phyloP scores from a whole-genome alignment of 2,797 vertebrate species.

The Centropyge bicolor region DNA sequence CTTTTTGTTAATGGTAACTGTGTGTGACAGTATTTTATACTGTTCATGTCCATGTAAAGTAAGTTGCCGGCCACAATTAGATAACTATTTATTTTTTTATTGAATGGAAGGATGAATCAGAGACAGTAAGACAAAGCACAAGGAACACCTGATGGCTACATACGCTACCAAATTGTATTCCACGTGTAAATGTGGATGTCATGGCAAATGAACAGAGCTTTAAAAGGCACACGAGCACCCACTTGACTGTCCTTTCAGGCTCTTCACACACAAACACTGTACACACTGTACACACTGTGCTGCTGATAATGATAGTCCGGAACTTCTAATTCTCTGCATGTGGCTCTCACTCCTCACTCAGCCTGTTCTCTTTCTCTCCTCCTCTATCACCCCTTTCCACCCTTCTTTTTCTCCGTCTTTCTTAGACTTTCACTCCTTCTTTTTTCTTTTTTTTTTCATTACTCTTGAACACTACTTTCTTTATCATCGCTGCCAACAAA shows the following conservation, averaged over 20 bases:
- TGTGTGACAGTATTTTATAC: too few species aligned
- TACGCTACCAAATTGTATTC: too few species aligned
- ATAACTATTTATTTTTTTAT: too few species aligned
- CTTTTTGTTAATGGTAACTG: neutral
- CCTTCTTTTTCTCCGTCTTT: neutral
- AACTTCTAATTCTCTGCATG: constrained; percentile 72
- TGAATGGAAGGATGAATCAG: too few species aligned
- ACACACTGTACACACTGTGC: constrained; percentile 13
- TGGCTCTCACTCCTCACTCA: constrained; percentile 27
- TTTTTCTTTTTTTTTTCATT: constrained; percentile 1
- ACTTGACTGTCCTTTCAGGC: neutral
- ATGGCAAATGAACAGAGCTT: neutral
- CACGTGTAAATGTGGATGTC: too few species aligned
- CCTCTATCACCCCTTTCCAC: neutral
- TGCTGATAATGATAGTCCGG: constrained; percentile 58
- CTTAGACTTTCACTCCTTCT: neutral
- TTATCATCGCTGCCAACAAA: constrained; percentile 21
- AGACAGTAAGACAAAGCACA: too few species aligned
- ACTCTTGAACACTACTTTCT: constrained; percentile 30
- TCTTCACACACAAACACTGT: constrained; percentile 1
- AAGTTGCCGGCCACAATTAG: too few species aligned
- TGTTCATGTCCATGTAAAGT: too few species aligned
- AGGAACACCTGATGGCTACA: too few species aligned
- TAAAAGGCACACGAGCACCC: neutral
- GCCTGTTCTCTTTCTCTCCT: neutral